Base-by-base conservation (phyloP, 2,797 vertebrate genomes). In the Hydrocynus forskahlii region DNA sequence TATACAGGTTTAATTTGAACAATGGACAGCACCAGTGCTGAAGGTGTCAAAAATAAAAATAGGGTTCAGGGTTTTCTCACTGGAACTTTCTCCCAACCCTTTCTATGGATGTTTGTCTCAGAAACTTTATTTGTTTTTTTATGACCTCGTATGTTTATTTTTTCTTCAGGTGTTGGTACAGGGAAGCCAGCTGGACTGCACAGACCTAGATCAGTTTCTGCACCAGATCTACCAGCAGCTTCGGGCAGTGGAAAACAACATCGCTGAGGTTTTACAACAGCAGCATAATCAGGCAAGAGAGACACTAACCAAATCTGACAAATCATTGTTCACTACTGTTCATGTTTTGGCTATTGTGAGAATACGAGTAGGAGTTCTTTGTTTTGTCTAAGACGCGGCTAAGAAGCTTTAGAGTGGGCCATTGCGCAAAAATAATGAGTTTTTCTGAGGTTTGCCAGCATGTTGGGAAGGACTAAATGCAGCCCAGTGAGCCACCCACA, bases 211-310 rank as follows among this genome's bases (percentile, higher is more conserved):
- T 13, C 89, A 92, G 64, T 99, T 99, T 88, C 91, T 97, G 83
- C 95, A 96, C 81, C 95, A 96, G 81, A 95, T 99, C 85, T 97
- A 97, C 83, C 95, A 94, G 50, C 96, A 99, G 89, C 95, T 99
- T 4, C 94, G 96, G 83, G 92, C 96, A 19, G 95, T 99, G 86
- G 98, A 99, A 91, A 97, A 96, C 91, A 98, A 95, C 92, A 97
- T 99, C 2, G 98, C 98, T 38, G 95, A 97, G 85, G 94, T 97
- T 87, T 92, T 99, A 0, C 96, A 98, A 88, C 97, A 96, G 66
- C 97, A 99, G 81, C 95, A 96, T 54, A 92, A 96, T 17, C 94
- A 91, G 89, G 93, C 92, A 81, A 94, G 92, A 82, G 86, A 85
- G 0, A 92, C 19, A 7, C 12, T 16, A 9, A 66, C 62, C 16